Conservation (phyloP, 2,797 vertebrate genomes). For the Poecilia velifera region DNA sequence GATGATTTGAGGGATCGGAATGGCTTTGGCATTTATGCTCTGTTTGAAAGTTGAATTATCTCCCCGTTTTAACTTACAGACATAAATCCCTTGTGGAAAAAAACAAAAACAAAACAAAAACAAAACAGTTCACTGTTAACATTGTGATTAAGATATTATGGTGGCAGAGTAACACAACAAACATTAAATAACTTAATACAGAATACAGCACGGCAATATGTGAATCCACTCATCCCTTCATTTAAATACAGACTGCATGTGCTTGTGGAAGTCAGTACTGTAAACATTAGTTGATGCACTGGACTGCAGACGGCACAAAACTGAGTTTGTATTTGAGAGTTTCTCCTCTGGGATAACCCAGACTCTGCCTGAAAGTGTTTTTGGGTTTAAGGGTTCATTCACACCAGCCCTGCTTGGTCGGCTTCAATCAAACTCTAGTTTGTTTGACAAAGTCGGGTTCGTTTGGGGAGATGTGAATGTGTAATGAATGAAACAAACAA, state of each 20-base stretch:
- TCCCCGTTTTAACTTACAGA: neutral
- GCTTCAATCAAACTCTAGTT: too few relatives aligned
- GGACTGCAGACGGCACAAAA: too few relatives aligned
- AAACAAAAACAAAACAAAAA: neutral
- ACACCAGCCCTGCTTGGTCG: too few relatives aligned
- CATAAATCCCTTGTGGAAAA: neutral
- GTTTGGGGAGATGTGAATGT: too few relatives aligned
- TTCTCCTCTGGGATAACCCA: too few relatives aligned
- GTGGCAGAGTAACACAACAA: neutral
- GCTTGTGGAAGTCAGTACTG: neutral
- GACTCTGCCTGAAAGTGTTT: too few relatives aligned
- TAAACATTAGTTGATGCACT: neutral
- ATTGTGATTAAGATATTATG: neutral
- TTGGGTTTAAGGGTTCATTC: too few relatives aligned
- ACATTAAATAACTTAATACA: neutral
- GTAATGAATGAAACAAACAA: too few relatives aligned
- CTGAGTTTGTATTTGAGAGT: too few relatives aligned
- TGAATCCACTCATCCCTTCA: neutral
- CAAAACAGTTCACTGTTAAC: neutral
- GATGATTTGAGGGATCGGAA: neutral
- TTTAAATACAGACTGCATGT: neutral
- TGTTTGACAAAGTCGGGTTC: too few relatives aligned
- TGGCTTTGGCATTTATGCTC: neutral
- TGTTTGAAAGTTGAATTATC: neutral
- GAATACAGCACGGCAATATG: neutral